These are phyloP conservation scores for Peromyscus maniculatus DNA, from an alignment of 2,113 vertebrate genomes.

Conservation along the genomic window DNA sequence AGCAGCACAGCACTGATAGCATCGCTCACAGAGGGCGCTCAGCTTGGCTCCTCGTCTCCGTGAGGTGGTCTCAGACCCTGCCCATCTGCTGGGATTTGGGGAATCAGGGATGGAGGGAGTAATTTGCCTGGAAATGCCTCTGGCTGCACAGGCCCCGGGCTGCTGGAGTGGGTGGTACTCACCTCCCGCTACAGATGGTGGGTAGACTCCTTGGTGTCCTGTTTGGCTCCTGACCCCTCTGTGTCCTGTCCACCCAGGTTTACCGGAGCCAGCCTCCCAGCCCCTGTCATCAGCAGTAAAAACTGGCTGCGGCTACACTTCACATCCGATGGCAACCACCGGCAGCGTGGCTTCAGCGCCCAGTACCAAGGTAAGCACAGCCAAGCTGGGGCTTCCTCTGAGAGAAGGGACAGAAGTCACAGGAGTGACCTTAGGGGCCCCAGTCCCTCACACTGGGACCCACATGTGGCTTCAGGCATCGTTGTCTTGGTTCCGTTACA, in stretches of 20 bases:
- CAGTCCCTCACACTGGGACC: fast-evolving
- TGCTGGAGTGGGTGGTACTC: fast-evolving
- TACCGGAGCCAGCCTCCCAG: constrained; percentile 95
- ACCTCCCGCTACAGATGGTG: neutral
- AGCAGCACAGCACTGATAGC: neutral
- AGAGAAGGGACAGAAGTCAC: fast-evolving
- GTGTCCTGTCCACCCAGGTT: constrained; percentile 90
- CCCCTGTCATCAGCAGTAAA: constrained; percentile 99
- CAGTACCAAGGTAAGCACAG: constrained; percentile 95
- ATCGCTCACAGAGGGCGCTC: neutral
- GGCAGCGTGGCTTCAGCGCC: constrained; percentile 96
- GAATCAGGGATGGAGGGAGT: neutral
- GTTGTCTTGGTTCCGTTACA: neutral
- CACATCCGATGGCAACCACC: constrained; percentile 97
- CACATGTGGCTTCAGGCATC: neutral
- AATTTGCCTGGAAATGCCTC: neutral
- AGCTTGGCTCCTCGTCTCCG: neutral
- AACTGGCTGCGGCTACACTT: constrained; percentile 99
- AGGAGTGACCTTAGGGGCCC: fast-evolving
- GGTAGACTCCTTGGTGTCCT: neutral
- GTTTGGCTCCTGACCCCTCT: neutral
- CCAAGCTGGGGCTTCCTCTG: fast-evolving
- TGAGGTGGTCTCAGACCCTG: neutral
- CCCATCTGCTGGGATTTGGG: neutral
- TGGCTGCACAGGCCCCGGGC: neutral